These are phyloP conservation scores for Gorsachius goisagi DNA, from an alignment of 2,113 vertebrate genomes.

Conservation along the genomic window DNA sequence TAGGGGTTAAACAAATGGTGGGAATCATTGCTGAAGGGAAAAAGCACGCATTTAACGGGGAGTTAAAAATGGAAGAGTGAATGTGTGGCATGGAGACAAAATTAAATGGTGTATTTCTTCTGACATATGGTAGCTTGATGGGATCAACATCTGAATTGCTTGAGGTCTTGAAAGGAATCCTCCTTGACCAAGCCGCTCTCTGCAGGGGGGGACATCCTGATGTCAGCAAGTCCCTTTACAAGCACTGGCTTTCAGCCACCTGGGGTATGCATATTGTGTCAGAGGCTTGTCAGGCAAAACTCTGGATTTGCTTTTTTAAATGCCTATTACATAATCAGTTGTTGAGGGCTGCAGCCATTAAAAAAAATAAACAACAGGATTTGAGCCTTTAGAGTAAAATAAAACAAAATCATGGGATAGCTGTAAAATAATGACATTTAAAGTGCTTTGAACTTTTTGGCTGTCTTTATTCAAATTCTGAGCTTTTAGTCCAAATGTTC, in stretches of 20 bases:
- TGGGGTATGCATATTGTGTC: not conserved
- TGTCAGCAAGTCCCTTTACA: not conserved
- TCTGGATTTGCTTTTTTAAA: not conserved
- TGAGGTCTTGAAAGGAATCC: not conserved
- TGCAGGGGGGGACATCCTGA: not conserved
- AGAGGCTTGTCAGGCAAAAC: not conserved
- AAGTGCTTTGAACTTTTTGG: not conserved
- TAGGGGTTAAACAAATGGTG: not conserved
- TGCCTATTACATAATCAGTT: not conserved
- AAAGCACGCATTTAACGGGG: fast-evolving
- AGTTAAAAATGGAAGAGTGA: not conserved
- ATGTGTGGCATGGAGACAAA: not conserved
- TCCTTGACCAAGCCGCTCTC: not conserved
- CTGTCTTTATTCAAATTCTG: not conserved
- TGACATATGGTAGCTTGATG: not conserved
- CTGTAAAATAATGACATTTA: not conserved
- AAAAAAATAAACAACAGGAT: not conserved
- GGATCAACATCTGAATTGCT: not conserved
- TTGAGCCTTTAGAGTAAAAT: not conserved
- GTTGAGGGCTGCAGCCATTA: not conserved
- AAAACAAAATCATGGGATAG: not conserved
- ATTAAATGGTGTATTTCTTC: not conserved
- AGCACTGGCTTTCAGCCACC: not conserved
- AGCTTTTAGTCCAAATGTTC: not conserved
- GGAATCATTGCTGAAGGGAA: not conserved